phyloP scores from a whole-genome alignment of 2,888 invertebrate genomes.

The Platycnemis pennipes region DNA sequence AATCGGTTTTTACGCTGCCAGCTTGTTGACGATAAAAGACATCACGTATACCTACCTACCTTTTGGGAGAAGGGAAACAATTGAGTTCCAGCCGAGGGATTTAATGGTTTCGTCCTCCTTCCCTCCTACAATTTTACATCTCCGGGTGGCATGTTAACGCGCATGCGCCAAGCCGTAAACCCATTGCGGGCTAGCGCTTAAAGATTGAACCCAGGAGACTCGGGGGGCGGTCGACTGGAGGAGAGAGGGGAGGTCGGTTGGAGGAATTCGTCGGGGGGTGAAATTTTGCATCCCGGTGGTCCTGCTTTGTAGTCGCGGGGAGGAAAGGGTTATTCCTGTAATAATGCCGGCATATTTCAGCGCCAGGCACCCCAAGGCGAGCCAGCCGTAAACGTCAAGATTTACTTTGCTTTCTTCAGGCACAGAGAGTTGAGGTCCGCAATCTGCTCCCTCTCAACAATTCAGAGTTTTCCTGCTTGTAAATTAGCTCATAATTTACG shows the following conservation, averaged over 20 bases:
- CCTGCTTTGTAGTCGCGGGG: background rate
- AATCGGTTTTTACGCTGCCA: background rate
- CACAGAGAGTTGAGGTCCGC: background rate
- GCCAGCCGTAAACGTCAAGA: background rate
- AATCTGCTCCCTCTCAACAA: background rate
- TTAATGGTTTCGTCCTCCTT: background rate
- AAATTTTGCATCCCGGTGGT: background rate
- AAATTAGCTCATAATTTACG: background rate
- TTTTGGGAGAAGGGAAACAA: background rate
- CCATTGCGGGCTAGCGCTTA: slow-evolving; percentile 22
- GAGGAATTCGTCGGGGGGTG: background rate
- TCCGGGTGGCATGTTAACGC: background rate
- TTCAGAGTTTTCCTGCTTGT: background rate
- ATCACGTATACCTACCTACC: background rate
- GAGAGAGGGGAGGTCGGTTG: background rate
- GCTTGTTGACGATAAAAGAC: background rate
- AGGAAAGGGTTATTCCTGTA: background rate
- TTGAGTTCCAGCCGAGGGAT: background rate
- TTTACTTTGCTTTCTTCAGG: background rate
- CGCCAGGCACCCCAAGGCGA: background rate
- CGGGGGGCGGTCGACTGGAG: background rate
- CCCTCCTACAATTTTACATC: background rate
- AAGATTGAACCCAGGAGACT: background rate
- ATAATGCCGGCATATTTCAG: slow-evolving; percentile 2
- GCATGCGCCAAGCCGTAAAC: slow-evolving; percentile 9